Percentiles rank a stretch among this genome's conserved stretches.
phyloP scores from a whole-genome alignment of 1,140 invertebrate genomes.

The Macrosteles quadrilineatus region DNA sequence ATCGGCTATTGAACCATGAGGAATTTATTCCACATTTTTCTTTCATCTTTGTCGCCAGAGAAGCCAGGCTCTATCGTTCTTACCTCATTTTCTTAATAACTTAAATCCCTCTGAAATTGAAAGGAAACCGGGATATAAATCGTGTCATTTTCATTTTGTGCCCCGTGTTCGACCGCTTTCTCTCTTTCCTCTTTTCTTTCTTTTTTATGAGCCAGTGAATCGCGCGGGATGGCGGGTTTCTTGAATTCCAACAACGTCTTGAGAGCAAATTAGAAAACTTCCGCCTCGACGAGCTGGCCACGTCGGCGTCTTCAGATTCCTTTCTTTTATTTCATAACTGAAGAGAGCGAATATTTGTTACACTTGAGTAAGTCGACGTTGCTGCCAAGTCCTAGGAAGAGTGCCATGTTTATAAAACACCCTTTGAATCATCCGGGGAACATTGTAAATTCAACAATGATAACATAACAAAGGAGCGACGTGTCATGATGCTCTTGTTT shows the following conservation, averaged over 20 bases:
- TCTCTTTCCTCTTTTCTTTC: background rate
- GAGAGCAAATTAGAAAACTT: conserved; percentile 26
- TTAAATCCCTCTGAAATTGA: conserved; percentile 25
- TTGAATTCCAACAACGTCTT: conserved; percentile 19
- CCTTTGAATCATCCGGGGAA: background rate
- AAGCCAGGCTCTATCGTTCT: conserved; percentile 9
- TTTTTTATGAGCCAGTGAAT: conserved; percentile 19
- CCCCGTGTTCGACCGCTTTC: conserved; percentile 1
- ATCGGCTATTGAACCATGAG: conserved; percentile 15
- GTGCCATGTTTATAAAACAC: conserved; percentile 14
- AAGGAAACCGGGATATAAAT: conserved; percentile 25
- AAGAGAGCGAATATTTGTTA: conserved; percentile 5
- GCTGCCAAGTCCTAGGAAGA: background rate
- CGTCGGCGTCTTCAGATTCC: background rate
- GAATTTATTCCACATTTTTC: conserved; percentile 9
- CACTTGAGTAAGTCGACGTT: background rate
- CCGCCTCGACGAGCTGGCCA: background rate
- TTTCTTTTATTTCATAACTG: conserved; percentile 2
- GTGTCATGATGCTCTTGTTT: too few species aligned
- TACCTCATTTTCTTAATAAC: conserved; percentile 29
- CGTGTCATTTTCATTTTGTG: conserved; percentile 25
- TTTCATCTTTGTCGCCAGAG: conserved; percentile 2
- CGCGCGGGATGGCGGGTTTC: background rate
- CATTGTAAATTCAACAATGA: too few species aligned
- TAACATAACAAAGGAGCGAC: too few species aligned